Conservation (phyloP, 2,113 vertebrate genomes). For the Tragelaphus imberbis region DNA sequence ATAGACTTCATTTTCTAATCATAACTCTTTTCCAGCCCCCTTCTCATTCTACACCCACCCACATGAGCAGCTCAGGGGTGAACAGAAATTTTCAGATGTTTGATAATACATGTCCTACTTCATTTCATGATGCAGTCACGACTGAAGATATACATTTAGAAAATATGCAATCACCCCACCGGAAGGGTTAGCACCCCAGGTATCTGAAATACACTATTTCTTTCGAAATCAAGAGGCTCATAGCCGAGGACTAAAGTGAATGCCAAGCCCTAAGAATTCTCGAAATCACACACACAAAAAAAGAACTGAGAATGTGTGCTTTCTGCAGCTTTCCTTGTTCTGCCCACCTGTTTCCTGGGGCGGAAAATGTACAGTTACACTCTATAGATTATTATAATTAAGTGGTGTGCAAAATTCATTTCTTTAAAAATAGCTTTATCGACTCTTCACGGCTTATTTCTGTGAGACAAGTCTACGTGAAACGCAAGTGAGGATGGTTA, state of each 20-base stretch:
- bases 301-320: background rate
- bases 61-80: background rate
- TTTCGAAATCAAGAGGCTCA: background rate
- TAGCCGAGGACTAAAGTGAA: background rate
- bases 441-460: slow-evolving; percentile 7
- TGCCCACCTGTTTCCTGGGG: background rate
- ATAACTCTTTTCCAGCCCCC: background rate
- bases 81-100: background rate
- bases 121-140: background rate
- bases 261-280: background rate
- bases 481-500: slow-evolving; percentile 7
- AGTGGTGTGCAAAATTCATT: background rate
- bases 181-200: background rate
- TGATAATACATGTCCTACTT: background rate
- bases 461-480: background rate
- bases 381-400: slow-evolving; percentile 52
- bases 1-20: background rate
- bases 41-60: background rate
- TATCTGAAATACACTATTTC: background rate
- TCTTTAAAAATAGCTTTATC: slow-evolving; percentile 44
- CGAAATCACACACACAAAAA: background rate
- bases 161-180: background rate
- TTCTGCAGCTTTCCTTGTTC: background rate
- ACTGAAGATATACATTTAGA: background rate
- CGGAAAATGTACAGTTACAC: slow-evolving; percentile 18